phyloP scores from a whole-genome alignment of 2,113 vertebrate genomes.

The Zosterops borbonicus region DNA sequence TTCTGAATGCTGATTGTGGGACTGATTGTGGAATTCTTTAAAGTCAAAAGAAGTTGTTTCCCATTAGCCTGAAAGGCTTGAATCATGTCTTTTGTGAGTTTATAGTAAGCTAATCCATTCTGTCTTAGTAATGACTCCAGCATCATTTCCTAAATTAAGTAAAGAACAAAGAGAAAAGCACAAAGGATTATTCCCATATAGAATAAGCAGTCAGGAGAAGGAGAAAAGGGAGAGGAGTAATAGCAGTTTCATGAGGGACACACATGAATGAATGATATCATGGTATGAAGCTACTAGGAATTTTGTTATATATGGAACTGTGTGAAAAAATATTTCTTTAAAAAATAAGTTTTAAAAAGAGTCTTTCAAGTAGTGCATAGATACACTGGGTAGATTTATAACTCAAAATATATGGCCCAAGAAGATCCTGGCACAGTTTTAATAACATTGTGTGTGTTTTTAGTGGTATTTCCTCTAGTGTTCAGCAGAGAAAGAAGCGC shows the following conservation, averaged over 20 bases:
- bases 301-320: background rate
- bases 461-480: background rate
- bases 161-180: constrained; percentile 15
- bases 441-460: background rate
- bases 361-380: background rate
- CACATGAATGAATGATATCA: background rate
- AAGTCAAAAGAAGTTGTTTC: constrained; percentile 28
- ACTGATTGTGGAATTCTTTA: background rate
- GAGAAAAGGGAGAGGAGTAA: background rate
- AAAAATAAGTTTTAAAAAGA: background rate
- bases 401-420: background rate
- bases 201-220: background rate
- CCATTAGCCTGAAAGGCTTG: constrained; percentile 4
- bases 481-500: background rate
- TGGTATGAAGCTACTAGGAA: background rate
- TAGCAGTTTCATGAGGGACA: background rate
- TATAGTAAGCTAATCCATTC: background rate
- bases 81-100: background rate
- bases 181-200: background rate
- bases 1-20: background rate
- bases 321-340: background rate
- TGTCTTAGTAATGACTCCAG: background rate
- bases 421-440: background rate
- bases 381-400: background rate
- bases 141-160: constrained; percentile 20